Conservation (phyloP, 1,140 invertebrate species). For the Megalonaias nervosa region DNA sequence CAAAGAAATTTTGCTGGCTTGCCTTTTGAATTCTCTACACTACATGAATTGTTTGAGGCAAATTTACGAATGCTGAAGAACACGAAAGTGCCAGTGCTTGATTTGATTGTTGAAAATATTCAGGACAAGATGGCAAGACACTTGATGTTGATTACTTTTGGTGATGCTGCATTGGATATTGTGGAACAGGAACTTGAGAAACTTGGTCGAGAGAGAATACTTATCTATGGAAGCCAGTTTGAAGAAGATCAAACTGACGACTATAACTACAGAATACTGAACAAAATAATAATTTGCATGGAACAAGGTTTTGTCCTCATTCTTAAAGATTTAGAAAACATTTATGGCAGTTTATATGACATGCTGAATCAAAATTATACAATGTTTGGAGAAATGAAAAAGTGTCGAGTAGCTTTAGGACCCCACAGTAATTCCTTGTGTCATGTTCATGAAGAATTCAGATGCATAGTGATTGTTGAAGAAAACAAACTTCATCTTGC, state of each 20-base stretch:
- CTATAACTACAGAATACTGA: constrained; percentile 58
- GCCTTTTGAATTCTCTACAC: constrained; percentile 29
- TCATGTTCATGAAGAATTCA: constrained; percentile 56
- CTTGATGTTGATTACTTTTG: constrained; percentile 49
- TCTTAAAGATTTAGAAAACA: too few relatives aligned
- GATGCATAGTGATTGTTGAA: constrained; percentile 58
- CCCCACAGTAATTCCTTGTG: constrained; percentile 59
- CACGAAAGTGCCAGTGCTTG: constrained; percentile 10
- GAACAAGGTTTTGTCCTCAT: constrained; percentile 57
- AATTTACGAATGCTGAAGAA: constrained; percentile 1
- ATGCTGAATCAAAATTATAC: constrained; percentile 62
- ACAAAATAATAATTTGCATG: constrained; percentile 61
- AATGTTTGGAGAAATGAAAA: constrained; percentile 54
- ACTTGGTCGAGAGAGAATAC: constrained; percentile 21
- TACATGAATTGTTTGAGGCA: constrained; percentile 27
- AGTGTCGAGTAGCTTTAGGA: constrained; percentile 54
- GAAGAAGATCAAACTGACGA: constrained; percentile 55
- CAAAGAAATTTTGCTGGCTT: constrained; percentile 58
- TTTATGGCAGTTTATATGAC: too few relatives aligned
- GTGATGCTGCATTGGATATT: constrained; percentile 46
- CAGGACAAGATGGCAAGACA: constrained; percentile 40
- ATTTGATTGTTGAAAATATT: constrained; percentile 48
- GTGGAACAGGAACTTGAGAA: constrained; percentile 36
- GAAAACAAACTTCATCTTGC: constrained; percentile 47
- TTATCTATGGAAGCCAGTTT: constrained; percentile 58